Evolutionary conservation across 2,113 vertebrate species (phyloP), one percentile per base, ranked within the genome.

Genomic region (Nibea albiflora): DNA sequence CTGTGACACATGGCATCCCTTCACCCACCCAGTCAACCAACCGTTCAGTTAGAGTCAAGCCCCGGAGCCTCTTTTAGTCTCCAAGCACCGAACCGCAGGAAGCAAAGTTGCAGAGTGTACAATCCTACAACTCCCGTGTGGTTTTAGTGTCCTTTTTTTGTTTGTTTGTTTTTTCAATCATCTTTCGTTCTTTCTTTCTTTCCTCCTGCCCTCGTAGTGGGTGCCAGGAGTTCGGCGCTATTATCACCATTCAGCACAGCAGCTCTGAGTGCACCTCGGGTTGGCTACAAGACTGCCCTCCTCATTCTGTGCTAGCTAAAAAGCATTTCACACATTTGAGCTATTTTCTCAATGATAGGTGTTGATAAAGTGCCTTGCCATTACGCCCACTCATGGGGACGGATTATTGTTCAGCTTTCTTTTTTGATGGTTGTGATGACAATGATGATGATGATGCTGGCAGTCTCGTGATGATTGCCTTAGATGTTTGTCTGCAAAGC

Each of bases 1-100:
- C 83, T 56, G 73, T 93, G 94, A 95, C 94, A 92, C 86, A 84
- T 89, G 61, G 56, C 80, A 81, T 78, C 47, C 75, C 84, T 80
- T 81, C 76, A 69, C 66, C 63, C 90, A 83, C 53, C 69, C 83
- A 74, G 39, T 61, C 80, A 44, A 11, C 85, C 77, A 85, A 54
- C 78, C 82, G 78, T 63, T 56, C 69, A 78, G 64, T 71, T 73
- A 63, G 65, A 78, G 83, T 80, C 63, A n/a, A 80, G 80, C 84
- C 88, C 79, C 47, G 35, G 16, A 87, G 90, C 84, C 3, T n/a
- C 39, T 1, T 83, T 79, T 73, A 71, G 73, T 90, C 81, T 83
- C 79, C 26, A 3, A 85, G 84, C 68, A 31, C 28, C 61, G 28
- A 69, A 85, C 75, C 70, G 73, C 58, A 28, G 53, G 47, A 65